phyloP scores from a whole-genome alignment of 1,140 invertebrate species.

The Panagrolaimus sp. region DNA sequence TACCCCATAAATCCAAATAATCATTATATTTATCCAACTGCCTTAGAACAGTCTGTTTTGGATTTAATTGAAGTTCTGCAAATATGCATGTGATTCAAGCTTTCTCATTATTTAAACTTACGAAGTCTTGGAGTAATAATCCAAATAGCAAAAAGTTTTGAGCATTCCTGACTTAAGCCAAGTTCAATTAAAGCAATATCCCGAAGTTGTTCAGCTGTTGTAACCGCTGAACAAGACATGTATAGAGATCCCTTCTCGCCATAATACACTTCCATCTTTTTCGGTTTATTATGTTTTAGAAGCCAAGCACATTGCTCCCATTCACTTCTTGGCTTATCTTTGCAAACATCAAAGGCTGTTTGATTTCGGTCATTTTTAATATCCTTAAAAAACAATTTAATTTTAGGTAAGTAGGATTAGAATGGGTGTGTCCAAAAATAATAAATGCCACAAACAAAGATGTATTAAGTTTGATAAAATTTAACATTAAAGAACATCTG shows the following conservation, averaged over 20 bases:
- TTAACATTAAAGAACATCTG: too few relatives aligned
- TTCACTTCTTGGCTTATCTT: constrained; percentile 41
- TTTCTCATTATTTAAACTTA: constrained; percentile 30
- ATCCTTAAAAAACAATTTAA: constrained; percentile 29
- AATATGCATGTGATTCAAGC: background rate
- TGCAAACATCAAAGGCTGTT: constrained; percentile 48
- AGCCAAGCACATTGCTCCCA: constrained; percentile 44
- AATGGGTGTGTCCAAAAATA: too few relatives aligned
- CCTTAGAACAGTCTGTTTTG: constrained; percentile 39
- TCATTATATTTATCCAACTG: constrained; percentile 50
- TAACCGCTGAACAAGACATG: constrained; percentile 33
- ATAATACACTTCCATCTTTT: constrained; percentile 13
- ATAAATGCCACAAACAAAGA: too few relatives aligned
- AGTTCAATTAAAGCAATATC: constrained; percentile 37
- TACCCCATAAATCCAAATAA: constrained; percentile 44
- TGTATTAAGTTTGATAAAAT: too few relatives aligned
- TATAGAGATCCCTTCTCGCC: constrained; percentile 45
- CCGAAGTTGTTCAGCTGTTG: constrained; percentile 43
- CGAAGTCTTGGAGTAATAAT: constrained; percentile 40
- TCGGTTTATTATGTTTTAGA: constrained; percentile 15
- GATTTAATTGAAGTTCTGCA: constrained; percentile 53
- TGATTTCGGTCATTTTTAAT: constrained; percentile 43
- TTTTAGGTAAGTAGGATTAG: too few relatives aligned
- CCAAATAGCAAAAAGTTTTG: constrained; percentile 49
- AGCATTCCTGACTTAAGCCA: constrained; percentile 23